Evolutionary conservation across 2,888 invertebrate species (phyloP).

Genomic region (Drosophila kanekoi): DNA sequence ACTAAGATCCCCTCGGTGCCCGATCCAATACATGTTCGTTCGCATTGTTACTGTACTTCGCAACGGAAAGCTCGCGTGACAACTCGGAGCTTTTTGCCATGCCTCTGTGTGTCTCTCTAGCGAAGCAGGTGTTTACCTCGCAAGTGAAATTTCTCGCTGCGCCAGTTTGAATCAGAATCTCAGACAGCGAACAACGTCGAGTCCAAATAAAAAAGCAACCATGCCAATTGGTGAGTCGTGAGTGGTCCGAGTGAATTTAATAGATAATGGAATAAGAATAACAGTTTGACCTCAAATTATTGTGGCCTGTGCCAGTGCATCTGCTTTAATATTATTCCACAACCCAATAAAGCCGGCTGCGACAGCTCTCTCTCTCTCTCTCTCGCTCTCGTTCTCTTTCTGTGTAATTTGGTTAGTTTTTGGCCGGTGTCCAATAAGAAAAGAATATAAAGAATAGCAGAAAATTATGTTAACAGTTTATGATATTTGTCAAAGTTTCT

Average conservation of each 20-base stretch:
- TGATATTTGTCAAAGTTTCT: conserved; percentile 13
- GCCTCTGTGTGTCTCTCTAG: conserved; percentile 2
- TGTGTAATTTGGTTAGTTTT: conserved; percentile 22
- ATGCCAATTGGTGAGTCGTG: conserved; percentile 80
- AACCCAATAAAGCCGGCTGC: conserved; percentile 28
- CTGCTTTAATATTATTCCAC: not conserved
- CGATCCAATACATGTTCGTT: conserved; percentile 27
- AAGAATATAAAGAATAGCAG: conserved; percentile 16
- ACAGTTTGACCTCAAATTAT: conserved; percentile 22
- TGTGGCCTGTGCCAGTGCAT: conserved; percentile 1
- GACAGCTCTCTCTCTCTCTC: not conserved
- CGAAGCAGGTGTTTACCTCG: conserved; percentile 48
- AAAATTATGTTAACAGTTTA: conserved; percentile 33
- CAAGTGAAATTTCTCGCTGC: conserved; percentile 19
- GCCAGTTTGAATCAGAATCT: conserved; percentile 71
- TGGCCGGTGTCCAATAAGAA: conserved; percentile 55
- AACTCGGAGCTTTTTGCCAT: conserved; percentile 16
- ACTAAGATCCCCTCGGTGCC: conserved; percentile 27
- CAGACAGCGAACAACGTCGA: conserved; percentile 59
- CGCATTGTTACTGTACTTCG: conserved; percentile 15
- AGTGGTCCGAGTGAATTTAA: conserved; percentile 29
- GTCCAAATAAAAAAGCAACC: conserved; percentile 40
- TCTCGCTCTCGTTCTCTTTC: not conserved
- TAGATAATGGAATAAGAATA: conserved; percentile 51
- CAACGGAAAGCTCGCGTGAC: conserved; percentile 21